phyloP scores from a whole-genome alignment of 1,140 invertebrate genomes.

The Galleria mellonella region DNA sequence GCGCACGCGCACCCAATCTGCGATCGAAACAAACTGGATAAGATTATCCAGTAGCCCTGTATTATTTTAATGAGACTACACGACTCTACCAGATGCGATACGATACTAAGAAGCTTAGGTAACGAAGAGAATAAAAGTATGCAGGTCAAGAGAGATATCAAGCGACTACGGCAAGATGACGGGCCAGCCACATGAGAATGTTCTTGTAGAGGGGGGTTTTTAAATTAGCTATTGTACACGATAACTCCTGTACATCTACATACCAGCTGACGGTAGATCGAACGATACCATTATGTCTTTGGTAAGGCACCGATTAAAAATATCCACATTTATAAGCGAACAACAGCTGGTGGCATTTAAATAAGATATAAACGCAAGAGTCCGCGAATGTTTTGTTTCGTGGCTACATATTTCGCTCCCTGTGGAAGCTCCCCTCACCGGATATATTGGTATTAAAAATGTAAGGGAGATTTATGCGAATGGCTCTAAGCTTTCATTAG shows the following conservation, averaged over 20 bases:
- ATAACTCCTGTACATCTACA: slow-evolving; percentile 60
- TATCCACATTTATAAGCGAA: slow-evolving; percentile 67
- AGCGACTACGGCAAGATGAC: slow-evolving; percentile 43
- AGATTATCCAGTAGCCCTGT: slow-evolving; percentile 72
- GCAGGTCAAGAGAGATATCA: slow-evolving; percentile 68
- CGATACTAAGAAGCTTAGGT: slow-evolving; percentile 69
- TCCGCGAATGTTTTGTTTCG: slow-evolving; percentile 62
- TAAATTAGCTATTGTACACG: slow-evolving; percentile 65
- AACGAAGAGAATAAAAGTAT: slow-evolving; percentile 67
- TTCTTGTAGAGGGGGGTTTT: slow-evolving; percentile 44
- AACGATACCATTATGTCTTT: slow-evolving; percentile 69
- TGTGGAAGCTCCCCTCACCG: slow-evolving; percentile 49
- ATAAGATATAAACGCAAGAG: slow-evolving; percentile 66
- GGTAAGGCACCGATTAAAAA: slow-evolving; percentile 70
- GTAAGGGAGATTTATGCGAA: slow-evolving; percentile 73
- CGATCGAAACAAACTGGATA: slow-evolving; percentile 71
- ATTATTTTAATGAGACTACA: slow-evolving; percentile 75
- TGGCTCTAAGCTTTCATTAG: slow-evolving; percentile 74
- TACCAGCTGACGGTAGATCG: slow-evolving; percentile 71
- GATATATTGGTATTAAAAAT: slow-evolving; percentile 75
- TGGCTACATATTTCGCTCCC: slow-evolving; percentile 48
- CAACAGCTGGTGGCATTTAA: slow-evolving; percentile 69
- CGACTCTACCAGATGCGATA: slow-evolving; percentile 64
- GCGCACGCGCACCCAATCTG: slow-evolving; percentile 70
- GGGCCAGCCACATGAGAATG: slow-evolving; percentile 30